These are phyloP conservation scores for Corythornis madagascariensis DNA, from an alignment of 2,113 vertebrate species.

Conservation along the genomic window DNA sequence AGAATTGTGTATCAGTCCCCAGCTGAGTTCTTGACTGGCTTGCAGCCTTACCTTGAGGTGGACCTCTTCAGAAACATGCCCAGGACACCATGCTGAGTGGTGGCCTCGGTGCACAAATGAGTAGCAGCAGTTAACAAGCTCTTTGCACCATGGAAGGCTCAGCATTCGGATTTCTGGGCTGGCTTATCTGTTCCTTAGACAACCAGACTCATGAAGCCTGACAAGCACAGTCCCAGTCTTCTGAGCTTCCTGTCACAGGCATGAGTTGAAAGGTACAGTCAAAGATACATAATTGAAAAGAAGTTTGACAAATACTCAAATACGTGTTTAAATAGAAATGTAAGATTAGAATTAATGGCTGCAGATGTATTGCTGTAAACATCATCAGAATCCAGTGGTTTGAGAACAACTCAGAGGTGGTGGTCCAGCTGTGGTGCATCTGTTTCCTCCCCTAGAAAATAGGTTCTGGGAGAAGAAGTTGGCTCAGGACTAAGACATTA, in stretches of 20 bases:
- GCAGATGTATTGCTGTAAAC: slow-evolving; percentile 62
- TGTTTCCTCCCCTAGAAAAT: slow-evolving; percentile 35
- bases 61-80: neutral
- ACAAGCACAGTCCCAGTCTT: neutral
- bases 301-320: slow-evolving; percentile 36
- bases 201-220: neutral
- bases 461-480: slow-evolving; percentile 21
- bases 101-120: neutral
- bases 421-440: slow-evolving; percentile 66
- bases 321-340: slow-evolving; percentile 30
- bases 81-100: neutral
- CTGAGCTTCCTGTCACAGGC: slow-evolving; percentile 1
- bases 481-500: slow-evolving; percentile 48
- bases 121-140: neutral
- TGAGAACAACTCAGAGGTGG: slow-evolving; percentile 46
- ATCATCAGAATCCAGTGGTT: slow-evolving; percentile 50
- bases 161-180: neutral
- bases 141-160: neutral
- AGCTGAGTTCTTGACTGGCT: neutral
- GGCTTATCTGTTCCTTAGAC: neutral
- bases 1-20: neutral
- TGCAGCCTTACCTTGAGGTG: neutral
- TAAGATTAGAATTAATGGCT: slow-evolving; percentile 20
- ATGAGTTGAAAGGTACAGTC: slow-evolving; percentile 15
- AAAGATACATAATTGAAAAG: neutral